phyloP scores from a whole-genome alignment of 2,113 vertebrate species.

The Grammomys surdaster region DNA sequence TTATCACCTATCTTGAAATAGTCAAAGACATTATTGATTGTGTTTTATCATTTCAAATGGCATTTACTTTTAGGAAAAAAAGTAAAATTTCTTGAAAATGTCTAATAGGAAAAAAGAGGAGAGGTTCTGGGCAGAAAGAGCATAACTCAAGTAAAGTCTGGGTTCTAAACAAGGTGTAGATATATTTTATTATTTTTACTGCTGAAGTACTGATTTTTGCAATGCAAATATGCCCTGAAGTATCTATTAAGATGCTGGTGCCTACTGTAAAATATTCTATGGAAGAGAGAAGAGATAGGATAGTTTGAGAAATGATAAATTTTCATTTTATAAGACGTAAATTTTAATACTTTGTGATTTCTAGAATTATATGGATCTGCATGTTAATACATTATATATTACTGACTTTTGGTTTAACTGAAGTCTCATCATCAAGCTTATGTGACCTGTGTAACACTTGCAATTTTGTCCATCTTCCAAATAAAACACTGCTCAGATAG shows the following conservation, averaged over 20 bases:
- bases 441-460: not conserved
- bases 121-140: rapidly evolving
- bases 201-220: not conserved
- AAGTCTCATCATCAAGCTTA: not conserved
- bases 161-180: not conserved
- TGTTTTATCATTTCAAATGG: constrained; percentile 20
- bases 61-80: not conserved
- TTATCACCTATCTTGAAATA: constrained; percentile 45
- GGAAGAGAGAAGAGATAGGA: not conserved
- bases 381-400: not conserved
- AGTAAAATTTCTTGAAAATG: not conserved
- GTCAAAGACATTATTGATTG: not conserved
- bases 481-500: not conserved
- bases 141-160: not conserved
- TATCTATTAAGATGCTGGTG: not conserved
- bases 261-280: not conserved
- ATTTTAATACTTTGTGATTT: not conserved
- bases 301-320: not conserved
- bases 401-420: not conserved
- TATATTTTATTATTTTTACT: constrained; percentile 42
- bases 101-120: not conserved
- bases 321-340: not conserved
- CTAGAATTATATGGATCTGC: not conserved
- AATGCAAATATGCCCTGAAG: constrained; percentile 10
- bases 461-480: not conserved